Evolutionary conservation across 2,113 vertebrate genomes (phyloP).

Genomic region (Paraplagusia blochii): DNA sequence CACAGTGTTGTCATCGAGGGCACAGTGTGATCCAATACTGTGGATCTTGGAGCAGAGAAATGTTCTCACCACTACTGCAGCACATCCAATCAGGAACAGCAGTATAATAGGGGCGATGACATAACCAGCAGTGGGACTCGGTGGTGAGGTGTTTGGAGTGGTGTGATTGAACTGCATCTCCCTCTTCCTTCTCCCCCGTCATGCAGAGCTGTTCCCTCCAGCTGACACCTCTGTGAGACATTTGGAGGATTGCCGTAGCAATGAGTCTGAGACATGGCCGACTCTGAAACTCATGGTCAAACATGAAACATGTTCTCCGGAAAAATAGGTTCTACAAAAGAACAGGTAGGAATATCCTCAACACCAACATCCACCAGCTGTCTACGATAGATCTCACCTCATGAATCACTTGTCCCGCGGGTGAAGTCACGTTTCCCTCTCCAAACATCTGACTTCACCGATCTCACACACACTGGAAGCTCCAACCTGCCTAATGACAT

Average conservation of each 20-base stretch:
- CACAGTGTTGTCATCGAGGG: neutral
- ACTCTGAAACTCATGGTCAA: neutral
- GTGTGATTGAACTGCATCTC: constrained; percentile 47
- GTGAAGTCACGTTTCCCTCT: constrained; percentile 1
- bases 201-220: constrained; percentile 4
- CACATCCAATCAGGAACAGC: constrained; percentile 26
- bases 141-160: constrained; percentile 23
- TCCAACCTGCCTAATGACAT: constrained; percentile 56
- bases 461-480: neutral
- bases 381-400: neutral
- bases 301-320: too few species aligned
- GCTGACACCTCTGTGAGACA: constrained; percentile 40
- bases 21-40: neutral
- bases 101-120: constrained; percentile 27
- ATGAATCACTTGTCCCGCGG: neutral
- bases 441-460: constrained; percentile 3
- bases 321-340: too few species aligned
- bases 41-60: neutral
- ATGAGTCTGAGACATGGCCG: constrained; percentile 12
- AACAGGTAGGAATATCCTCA: too few species aligned
- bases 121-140: neutral
- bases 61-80: constrained; percentile 48
- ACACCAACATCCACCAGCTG: too few species aligned
- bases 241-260: constrained; percentile 27
- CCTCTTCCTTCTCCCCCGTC: neutral